Percentiles rank a stretch among this genome's conserved stretches.
phyloP scores from a whole-genome alignment of 2,888 invertebrate genomes.

The Mycogona germanica region DNA sequence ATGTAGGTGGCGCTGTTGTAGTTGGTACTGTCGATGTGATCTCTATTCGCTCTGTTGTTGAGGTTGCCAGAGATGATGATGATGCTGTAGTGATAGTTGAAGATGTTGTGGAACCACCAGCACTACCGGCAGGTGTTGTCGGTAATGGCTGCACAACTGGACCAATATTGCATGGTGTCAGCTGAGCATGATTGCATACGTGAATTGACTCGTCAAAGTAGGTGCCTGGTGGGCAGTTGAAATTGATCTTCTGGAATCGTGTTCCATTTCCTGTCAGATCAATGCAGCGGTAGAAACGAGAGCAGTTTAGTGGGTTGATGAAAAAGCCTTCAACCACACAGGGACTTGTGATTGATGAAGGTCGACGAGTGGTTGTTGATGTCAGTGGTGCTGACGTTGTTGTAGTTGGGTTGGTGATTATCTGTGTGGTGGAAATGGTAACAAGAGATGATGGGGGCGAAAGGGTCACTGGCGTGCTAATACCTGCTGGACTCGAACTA shows the following conservation, averaged over 20 bases:
- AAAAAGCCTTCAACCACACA: conserved; percentile 14
- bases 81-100: not conserved
- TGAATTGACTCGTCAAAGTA: conserved; percentile 10
- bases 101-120: not conserved
- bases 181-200: conserved; percentile 13
- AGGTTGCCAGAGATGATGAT: not conserved
- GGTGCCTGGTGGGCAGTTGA: conserved; percentile 13
- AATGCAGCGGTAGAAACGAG: conserved; percentile 11
- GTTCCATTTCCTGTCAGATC: conserved; percentile 10
- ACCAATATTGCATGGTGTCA: not conserved
- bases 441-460: not conserved
- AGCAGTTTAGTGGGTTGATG: conserved; percentile 13
- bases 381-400: not conserved
- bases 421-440: not conserved
- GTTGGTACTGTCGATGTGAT: not conserved
- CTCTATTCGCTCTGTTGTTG: too few relatives aligned
- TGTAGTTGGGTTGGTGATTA: not conserved
- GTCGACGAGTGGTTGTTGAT: not conserved
- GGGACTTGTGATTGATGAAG: not conserved
- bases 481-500: not conserved
- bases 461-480: not conserved
- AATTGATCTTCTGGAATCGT: conserved; percentile 13
- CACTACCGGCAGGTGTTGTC: not conserved
- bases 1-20: not conserved
- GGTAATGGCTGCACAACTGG: not conserved